Conservation (phyloP, 1,140 invertebrate genomes). For the Elysia chlorotica region DNA sequence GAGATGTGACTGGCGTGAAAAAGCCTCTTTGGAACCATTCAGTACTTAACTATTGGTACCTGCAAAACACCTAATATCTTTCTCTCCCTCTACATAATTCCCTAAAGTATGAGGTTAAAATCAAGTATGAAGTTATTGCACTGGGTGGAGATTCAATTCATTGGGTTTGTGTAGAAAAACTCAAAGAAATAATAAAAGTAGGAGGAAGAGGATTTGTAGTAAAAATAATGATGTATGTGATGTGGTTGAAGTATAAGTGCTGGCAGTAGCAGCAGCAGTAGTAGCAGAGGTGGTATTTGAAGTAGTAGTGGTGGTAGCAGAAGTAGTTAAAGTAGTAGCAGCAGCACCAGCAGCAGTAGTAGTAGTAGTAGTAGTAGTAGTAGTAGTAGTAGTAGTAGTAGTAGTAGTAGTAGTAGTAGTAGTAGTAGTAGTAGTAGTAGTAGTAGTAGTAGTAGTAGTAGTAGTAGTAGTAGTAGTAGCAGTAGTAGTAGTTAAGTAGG, state of each 20-base stretch:
- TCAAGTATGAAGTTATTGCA: no score
- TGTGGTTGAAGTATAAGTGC: background rate
- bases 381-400: background rate
- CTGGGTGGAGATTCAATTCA: no score
- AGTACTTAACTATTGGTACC: no score
- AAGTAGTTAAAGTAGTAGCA: background rate
- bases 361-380: background rate
- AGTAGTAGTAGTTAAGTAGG: background rate
- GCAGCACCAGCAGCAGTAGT: background rate
- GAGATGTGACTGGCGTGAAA: no score
- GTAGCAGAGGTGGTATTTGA: background rate
- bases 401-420: slow-evolving; percentile 7
- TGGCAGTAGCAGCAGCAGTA: background rate
- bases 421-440: slow-evolving; percentile 5
- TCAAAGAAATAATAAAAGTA: no score
- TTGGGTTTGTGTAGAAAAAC: no score
- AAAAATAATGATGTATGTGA: no score
- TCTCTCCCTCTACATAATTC: no score
- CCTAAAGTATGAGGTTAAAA: no score
- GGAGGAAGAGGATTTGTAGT: no score
- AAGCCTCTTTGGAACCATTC: no score
- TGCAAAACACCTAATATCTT: no score
- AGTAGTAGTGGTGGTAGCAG: background rate
- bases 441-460: background rate
- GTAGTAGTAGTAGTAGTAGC: background rate